Conservation (phyloP, 2,797 vertebrate species). For the Sebastes hubbsi region DNA sequence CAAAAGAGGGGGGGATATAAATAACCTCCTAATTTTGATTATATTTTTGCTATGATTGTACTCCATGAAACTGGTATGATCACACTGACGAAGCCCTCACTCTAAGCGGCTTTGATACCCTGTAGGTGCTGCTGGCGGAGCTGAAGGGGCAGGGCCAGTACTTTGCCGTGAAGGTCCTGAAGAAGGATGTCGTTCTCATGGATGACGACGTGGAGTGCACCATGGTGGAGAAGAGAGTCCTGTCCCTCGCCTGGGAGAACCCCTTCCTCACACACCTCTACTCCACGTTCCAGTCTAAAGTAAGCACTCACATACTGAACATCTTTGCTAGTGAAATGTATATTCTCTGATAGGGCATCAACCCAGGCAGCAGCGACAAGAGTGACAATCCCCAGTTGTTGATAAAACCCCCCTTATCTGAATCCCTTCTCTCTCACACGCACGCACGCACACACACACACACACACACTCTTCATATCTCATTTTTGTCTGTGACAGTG, state of each 20-base stretch:
- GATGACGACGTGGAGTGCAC: constrained; percentile 98
- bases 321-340: background rate
- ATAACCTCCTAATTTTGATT: background rate
- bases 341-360: constrained; percentile 40
- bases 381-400: constrained; percentile 23
- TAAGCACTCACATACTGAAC: constrained; percentile 53
- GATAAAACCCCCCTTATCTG: background rate
- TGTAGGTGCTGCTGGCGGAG: constrained; percentile 93
- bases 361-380: constrained; percentile 24
- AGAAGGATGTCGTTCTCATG: constrained; percentile 97
- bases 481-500: constrained; percentile 10
- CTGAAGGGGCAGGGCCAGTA: constrained; percentile 89
- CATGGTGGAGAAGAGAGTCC: constrained; percentile 97
- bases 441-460: background rate
- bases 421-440: background rate
- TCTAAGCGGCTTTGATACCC: background rate
- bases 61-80: background rate
- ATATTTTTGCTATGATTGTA: background rate
- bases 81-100: background rate
- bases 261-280: constrained; percentile 97
- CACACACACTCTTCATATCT: background rate
- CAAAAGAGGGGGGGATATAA: background rate
- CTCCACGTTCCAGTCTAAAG: constrained; percentile 95
- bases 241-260: constrained; percentile 93
- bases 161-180: constrained; percentile 95